These are phyloP conservation scores for Philhelius pedissequus DNA, from an alignment of 2,888 invertebrate genomes.

Conservation along the genomic window DNA sequence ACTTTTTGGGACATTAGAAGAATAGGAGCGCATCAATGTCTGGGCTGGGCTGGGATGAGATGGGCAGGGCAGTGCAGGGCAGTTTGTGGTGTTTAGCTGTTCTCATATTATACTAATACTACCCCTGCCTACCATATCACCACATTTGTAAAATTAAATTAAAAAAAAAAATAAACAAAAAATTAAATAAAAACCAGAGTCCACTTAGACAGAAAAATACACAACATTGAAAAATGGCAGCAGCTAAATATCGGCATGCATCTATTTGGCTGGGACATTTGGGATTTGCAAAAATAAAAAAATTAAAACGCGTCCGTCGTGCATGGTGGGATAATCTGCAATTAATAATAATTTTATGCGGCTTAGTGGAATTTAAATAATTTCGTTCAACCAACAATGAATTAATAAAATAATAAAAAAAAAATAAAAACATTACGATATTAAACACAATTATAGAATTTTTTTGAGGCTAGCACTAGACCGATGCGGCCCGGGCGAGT, in stretches of 20 bases:
- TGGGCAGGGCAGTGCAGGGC: background rate
- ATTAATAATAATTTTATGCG: conserved; percentile 23
- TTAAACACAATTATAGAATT: conserved; percentile 10
- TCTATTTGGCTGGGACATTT: conserved; percentile 38
- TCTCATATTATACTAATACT: background rate
- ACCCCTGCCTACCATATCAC: background rate
- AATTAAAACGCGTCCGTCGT: conserved; percentile 5
- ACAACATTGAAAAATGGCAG: conserved; percentile 18
- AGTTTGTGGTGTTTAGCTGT: background rate
- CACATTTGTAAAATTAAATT: conserved; percentile 11
- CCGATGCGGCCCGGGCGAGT: conserved; percentile 23
- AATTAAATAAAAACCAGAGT: conserved; percentile 16
- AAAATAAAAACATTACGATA: background rate
- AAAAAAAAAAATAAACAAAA: conserved; percentile 15
- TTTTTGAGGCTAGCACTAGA: background rate
- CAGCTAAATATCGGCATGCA: conserved; percentile 47
- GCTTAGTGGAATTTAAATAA: conserved; percentile 27
- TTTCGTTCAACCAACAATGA: conserved; percentile 13
- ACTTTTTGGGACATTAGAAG: conserved; percentile 20
- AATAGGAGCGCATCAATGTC: conserved; percentile 42
- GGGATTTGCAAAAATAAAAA: conserved; percentile 31
- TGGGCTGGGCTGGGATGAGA: conserved; percentile 36
- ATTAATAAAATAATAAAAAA: background rate
- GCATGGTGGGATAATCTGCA: conserved; percentile 12
- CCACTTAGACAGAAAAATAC: conserved; percentile 34